Evolutionary conservation across 2,888 invertebrate genomes (phyloP).

Genomic region (Athalia circularis): DNA sequence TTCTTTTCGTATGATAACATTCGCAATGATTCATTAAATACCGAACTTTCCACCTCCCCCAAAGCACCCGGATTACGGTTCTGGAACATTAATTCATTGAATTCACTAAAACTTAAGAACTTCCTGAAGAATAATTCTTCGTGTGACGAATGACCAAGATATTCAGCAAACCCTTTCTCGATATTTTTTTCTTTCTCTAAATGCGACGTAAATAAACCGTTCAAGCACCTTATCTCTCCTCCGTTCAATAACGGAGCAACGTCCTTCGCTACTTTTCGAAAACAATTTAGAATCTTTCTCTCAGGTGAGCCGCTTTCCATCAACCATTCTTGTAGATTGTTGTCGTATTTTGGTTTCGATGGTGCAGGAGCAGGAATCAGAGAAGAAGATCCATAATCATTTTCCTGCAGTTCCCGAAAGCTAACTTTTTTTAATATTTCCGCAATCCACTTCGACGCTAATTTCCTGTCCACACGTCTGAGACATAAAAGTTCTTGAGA

Average conservation of each 20-base stretch:
- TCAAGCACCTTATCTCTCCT: neutral
- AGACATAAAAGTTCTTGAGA: too few relatives aligned
- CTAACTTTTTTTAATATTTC: too few relatives aligned
- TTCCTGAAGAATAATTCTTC: neutral
- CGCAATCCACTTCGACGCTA: too few relatives aligned
- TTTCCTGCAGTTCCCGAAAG: too few relatives aligned
- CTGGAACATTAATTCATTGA: constrained; percentile 8
- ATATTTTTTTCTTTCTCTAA: neutral
- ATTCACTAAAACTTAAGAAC: neutral
- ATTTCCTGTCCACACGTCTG: too few relatives aligned
- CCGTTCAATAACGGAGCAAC: neutral
- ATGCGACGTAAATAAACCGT: neutral
- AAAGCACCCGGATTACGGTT: constrained; percentile 7
- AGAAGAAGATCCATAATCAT: too few relatives aligned
- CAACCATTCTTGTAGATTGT: neutral
- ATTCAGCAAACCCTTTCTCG: neutral
- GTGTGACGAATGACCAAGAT: neutral
- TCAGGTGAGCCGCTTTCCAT: neutral
- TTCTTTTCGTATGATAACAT: neutral
- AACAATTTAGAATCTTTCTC: neutral
- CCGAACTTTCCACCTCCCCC: neutral
- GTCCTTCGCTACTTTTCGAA: neutral
- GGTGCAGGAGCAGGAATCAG: neutral
- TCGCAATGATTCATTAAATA: neutral
- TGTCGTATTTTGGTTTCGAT: neutral